Percentiles rank a stretch among this genome's conserved stretches.
Conservation (phyloP, 2,797 vertebrate species). For the Typhlichthys eigenmanni region DNA sequence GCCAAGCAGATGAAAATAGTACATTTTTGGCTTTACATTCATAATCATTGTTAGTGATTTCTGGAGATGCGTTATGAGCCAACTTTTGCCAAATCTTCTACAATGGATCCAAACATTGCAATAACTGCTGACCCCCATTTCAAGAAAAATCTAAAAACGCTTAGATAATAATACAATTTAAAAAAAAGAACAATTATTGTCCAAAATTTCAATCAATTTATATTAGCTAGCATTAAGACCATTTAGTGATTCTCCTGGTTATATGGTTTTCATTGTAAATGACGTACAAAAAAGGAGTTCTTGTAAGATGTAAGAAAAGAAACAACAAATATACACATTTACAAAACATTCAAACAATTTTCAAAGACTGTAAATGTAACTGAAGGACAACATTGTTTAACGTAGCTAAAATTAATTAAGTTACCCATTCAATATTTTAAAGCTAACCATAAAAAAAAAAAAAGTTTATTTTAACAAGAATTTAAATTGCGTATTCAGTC, state of each 20-base stretch:
- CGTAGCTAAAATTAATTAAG: constrained; percentile 24
- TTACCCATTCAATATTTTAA: constrained; percentile 24
- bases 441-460: too few relatives aligned
- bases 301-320: constrained; percentile 87
- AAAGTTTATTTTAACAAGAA: too few relatives aligned
- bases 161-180: constrained; percentile 36
- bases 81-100: too few relatives aligned
- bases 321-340: constrained; percentile 88
- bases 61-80: too few relatives aligned
- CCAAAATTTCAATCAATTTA: constrained; percentile 73
- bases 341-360: constrained; percentile 87
- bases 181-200: constrained; percentile 75
- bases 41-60: too few relatives aligned
- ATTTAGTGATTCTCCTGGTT: constrained; percentile 71
- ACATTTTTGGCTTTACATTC: too few relatives aligned
- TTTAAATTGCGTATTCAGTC: too few relatives aligned
- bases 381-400: constrained; percentile 23
- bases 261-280: constrained; percentile 72
- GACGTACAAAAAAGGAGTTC: constrained; percentile 77
- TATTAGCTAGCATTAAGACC: constrained; percentile 75
- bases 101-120: too few relatives aligned
- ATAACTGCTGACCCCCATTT: too few relatives aligned
- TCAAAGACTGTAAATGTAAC: constrained; percentile 75
- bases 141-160: constrained; percentile 21
- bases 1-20: too few relatives aligned